These are phyloP conservation scores for Aphidius colemani DNA, from an alignment of 2,888 invertebrate genomes.

Conservation along the genomic window DNA sequence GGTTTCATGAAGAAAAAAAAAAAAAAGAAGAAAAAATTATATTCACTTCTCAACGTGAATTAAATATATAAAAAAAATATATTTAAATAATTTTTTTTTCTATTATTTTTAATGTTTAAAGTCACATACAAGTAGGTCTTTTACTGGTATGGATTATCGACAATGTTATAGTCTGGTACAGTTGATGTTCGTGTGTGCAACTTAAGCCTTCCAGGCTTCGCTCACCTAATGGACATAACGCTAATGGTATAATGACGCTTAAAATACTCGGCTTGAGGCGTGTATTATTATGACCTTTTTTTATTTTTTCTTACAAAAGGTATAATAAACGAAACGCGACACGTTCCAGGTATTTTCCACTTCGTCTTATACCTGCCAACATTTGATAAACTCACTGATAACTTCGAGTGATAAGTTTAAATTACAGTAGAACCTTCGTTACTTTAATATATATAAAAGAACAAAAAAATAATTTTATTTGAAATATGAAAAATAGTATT, in stretches of 20 bases:
- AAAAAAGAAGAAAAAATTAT: too few relatives aligned
- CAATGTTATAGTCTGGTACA: constrained; percentile 20
- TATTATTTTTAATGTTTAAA: background rate
- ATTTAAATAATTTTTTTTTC: too few relatives aligned
- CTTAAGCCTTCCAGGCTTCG: constrained; percentile 7
- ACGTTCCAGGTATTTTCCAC: constrained; percentile 19
- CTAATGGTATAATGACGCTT: constrained; percentile 26
- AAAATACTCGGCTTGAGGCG: constrained; percentile 22
- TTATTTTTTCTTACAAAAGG: background rate
- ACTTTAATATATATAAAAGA: too few relatives aligned
- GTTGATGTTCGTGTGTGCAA: constrained; percentile 24
- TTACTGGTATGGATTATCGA: constrained; percentile 30
- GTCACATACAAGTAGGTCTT: constrained; percentile 21
- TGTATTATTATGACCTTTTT: constrained; percentile 6
- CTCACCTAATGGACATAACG: constrained; percentile 27
- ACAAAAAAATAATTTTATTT: too few relatives aligned
- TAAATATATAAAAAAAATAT: too few relatives aligned
- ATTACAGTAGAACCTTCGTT: too few relatives aligned
- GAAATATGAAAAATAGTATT: too few relatives aligned
- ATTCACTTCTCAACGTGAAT: too few relatives aligned
- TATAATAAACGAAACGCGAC: background rate
- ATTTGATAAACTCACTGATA: too few relatives aligned
- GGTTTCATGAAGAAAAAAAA: too few relatives aligned
- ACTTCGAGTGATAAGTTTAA: too few relatives aligned
- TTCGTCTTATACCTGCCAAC: too few relatives aligned